Evolutionary conservation across 2,888 invertebrate species (phyloP).

Genomic region (Parnassius smintheus): DNA sequence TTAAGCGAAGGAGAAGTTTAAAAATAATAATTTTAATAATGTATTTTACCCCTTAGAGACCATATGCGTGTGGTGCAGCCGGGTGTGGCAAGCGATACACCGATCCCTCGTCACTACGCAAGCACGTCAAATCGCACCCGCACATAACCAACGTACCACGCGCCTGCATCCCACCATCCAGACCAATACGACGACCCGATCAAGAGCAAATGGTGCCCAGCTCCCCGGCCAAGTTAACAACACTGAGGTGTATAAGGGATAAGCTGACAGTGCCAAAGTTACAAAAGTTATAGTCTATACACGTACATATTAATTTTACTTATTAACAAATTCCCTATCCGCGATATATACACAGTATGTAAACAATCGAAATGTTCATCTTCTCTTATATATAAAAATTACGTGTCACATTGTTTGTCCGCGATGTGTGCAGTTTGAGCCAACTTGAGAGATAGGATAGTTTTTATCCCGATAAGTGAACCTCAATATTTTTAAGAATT

Average conservation of each 20-base stretch:
- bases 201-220: constrained; percentile 66
- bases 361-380: too few species aligned
- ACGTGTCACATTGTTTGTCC: too few species aligned
- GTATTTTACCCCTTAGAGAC: constrained; percentile 83
- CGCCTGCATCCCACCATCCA: constrained; percentile 60
- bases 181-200: constrained; percentile 53
- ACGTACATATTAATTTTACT: too few species aligned
- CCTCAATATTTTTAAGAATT: too few species aligned
- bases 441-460: too few species aligned
- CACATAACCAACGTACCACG: constrained; percentile 65
- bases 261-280: constrained; percentile 67
- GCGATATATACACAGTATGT: too few species aligned
- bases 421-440: too few species aligned
- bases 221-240: constrained; percentile 70
- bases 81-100: constrained; percentile 96
- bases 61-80: constrained; percentile 93
- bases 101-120: constrained; percentile 95
- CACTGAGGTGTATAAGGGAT: constrained; percentile 67
- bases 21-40: too few species aligned
- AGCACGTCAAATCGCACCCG: constrained; percentile 94
- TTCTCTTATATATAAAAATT: too few species aligned
- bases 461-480: too few species aligned
- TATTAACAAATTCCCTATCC: too few species aligned
- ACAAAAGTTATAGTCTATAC: constrained; percentile 48
- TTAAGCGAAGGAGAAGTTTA: too few species aligned